phyloP scores from a whole-genome alignment of 2,113 vertebrate genomes.

The Eleginops maclovinus region DNA sequence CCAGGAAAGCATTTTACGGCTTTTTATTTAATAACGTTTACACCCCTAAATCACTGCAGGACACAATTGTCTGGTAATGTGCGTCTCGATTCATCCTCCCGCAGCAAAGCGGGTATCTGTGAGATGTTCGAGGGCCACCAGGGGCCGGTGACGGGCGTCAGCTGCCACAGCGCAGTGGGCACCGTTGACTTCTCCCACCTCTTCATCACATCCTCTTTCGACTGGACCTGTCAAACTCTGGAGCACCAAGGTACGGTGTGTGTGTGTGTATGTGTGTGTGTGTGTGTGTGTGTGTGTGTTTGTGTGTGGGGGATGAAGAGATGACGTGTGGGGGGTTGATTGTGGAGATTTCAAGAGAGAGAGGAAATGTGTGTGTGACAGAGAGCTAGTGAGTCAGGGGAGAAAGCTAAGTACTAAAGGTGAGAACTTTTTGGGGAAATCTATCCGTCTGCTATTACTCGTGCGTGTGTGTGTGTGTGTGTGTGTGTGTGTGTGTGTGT shows the following conservation, averaged over 20 bases:
- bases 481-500: not conserved
- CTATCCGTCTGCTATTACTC: slow-evolving; percentile 19
- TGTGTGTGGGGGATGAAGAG: slow-evolving; percentile 2
- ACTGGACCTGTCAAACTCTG: slow-evolving; percentile 99
- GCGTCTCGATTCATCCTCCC: slow-evolving; percentile 27
- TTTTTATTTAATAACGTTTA: not conserved
- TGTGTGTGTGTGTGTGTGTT: slow-evolving; percentile 20
- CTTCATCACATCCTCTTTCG: slow-evolving; percentile 97
- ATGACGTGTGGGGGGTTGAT: slow-evolving; percentile 52
- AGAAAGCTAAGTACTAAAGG: slow-evolving; percentile 25
- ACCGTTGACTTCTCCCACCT: slow-evolving; percentile 97
- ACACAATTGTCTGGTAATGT: not conserved
- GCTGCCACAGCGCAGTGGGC: slow-evolving; percentile 95
- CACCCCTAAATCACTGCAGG: not conserved
- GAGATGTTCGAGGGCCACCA: slow-evolving; percentile 99
- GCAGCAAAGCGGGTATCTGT: slow-evolving; percentile 96
- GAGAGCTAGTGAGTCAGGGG: not conserved
- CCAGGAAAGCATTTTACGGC: not conserved
- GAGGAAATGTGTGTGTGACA: slow-evolving; percentile 5
- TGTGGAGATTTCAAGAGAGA: slow-evolving; percentile 41
- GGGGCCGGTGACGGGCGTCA: slow-evolving; percentile 96
- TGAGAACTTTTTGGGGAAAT: slow-evolving; percentile 24
- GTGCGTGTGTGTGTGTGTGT: not conserved
- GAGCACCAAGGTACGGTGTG: slow-evolving; percentile 93
- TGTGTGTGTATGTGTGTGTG: slow-evolving; percentile 11